Evolutionary conservation across 1,140 invertebrate genomes (phyloP).

Genomic region (Drosophila kurseongensis): DNA sequence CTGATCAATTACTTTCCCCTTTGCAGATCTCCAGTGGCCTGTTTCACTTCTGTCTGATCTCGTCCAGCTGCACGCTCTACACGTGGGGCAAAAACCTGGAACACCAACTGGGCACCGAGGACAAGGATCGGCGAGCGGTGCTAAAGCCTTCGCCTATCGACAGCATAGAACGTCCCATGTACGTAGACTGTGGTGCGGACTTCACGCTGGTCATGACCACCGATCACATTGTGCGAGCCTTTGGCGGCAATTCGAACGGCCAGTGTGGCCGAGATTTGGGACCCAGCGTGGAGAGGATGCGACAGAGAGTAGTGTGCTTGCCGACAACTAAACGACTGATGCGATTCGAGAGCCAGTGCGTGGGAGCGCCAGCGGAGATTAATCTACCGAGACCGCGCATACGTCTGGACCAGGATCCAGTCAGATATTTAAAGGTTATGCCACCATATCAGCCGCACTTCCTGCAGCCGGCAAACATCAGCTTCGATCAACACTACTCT

Average conservation of each 20-base stretch:
- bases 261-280: slow-evolving; percentile 85
- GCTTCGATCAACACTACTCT: slow-evolving; percentile 64
- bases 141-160: slow-evolving; percentile 80
- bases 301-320: slow-evolving; percentile 76
- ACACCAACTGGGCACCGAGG: slow-evolving; percentile 88
- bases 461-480: slow-evolving; percentile 74
- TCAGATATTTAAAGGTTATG: slow-evolving; percentile 81
- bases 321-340: slow-evolving; percentile 80
- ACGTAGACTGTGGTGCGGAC: slow-evolving; percentile 87
- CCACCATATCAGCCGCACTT: slow-evolving; percentile 77
- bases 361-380: slow-evolving; percentile 78
- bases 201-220: slow-evolving; percentile 87
- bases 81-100: slow-evolving; percentile 89
- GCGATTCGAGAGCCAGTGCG: slow-evolving; percentile 79
- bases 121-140: slow-evolving; percentile 85
- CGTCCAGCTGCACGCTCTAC: slow-evolving; percentile 87
- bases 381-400: slow-evolving; percentile 80
- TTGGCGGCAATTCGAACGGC: slow-evolving; percentile 87
- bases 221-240: slow-evolving; percentile 86
- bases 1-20: too few relatives aligned
- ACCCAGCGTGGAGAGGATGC: slow-evolving; percentile 68
- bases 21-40: slow-evolving; percentile 87
- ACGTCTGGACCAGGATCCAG: slow-evolving; percentile 68
- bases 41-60: slow-evolving; percentile 88
- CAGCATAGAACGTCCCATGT: slow-evolving; percentile 82